phyloP scores from a whole-genome alignment of 2,888 invertebrate species.

The Bellardia pandia region DNA sequence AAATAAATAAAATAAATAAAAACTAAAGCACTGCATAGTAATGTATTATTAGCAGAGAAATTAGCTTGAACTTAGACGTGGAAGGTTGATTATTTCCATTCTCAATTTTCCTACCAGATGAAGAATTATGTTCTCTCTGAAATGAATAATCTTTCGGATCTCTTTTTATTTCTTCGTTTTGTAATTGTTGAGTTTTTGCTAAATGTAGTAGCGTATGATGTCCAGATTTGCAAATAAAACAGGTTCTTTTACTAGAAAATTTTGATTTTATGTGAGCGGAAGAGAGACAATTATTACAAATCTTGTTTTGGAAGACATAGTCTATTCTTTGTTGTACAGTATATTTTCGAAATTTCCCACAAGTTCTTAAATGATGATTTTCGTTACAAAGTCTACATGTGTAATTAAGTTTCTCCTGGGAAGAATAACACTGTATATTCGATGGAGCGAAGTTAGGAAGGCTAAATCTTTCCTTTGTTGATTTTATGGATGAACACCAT shows the following conservation, averaged over 20 bases:
- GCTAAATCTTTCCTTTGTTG: neutral
- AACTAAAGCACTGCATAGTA: conserved; percentile 7
- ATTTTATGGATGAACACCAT: neutral
- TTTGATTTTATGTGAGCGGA: neutral
- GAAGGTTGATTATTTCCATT: neutral
- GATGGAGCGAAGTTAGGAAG: neutral
- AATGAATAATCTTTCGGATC: too few relatives aligned
- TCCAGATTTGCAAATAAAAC: neutral
- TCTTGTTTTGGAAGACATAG: conserved; percentile 21
- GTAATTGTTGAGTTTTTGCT: neutral
- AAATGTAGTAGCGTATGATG: conserved; percentile 35
- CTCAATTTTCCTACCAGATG: neutral
- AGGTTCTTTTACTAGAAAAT: conserved; percentile 18
- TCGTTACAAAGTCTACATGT: conserved; percentile 2
- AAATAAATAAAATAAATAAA: too few relatives aligned
- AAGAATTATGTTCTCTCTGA: neutral
- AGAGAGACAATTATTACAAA: conserved; percentile 40
- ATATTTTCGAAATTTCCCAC: conserved; percentile 15
- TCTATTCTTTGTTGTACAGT: conserved; percentile 31
- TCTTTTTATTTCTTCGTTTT: neutral
- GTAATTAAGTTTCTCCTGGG: conserved; percentile 13
- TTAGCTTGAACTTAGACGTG: neutral
- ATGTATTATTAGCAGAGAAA: neutral
- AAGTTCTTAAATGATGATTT: conserved; percentile 11
- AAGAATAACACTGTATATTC: neutral